Conservation (phyloP, 2,888 invertebrate species). For the Tinea trinotella region DNA sequence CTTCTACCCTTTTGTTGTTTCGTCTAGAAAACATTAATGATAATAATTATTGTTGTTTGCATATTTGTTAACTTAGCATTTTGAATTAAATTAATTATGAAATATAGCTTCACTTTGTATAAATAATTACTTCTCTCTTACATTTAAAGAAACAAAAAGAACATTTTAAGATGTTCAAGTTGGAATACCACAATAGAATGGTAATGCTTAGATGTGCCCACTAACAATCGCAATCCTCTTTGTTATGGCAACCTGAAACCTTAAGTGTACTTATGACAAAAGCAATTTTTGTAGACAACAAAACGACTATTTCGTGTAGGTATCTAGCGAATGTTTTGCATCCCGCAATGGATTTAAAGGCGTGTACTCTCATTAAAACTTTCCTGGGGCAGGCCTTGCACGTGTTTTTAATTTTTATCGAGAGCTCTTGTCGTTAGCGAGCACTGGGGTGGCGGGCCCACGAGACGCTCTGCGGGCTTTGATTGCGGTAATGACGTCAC, state of each 20-base stretch:
- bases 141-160: no score
- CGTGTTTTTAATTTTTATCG: constrained; percentile 74
- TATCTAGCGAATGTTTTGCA: constrained; percentile 14
- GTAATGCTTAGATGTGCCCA: no score
- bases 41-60: not conserved
- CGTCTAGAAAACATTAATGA: not conserved
- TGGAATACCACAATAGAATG: no score
- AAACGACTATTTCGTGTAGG: not conserved
- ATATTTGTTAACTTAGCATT: not conserved
- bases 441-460: constrained; percentile 28
- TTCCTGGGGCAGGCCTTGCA: constrained; percentile 69
- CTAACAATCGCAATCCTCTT: no score
- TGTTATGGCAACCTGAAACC: no score
- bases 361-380: constrained; percentile 70
- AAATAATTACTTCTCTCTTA: no score
- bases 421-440: constrained; percentile 67
- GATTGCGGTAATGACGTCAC: constrained; percentile 71
- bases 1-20: not conserved
- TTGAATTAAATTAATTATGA: not conserved
- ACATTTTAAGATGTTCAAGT: no score
- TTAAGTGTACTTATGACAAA: not conserved
- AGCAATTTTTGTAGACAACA: not conserved
- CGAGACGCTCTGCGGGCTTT: constrained; percentile 57
- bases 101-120: no score
- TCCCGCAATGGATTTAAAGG: constrained; percentile 22